Percentiles rank a stretch among this genome's conserved stretches.
These are phyloP conservation scores for Scortum barcoo DNA, from an alignment of 2,113 vertebrate species.

Conservation along the genomic window DNA sequence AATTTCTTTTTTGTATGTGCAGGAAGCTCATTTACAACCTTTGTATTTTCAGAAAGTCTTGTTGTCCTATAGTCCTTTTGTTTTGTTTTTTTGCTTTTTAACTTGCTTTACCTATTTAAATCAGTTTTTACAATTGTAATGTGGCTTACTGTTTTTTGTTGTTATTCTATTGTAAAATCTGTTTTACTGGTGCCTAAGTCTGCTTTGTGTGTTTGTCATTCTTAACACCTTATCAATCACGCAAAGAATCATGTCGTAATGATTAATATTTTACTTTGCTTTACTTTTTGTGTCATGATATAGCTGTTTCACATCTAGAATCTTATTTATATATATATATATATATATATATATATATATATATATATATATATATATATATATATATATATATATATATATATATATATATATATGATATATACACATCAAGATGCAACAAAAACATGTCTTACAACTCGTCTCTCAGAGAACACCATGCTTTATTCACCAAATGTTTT, in stretches of 20 bases:
- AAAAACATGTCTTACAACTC: too few relatives aligned
- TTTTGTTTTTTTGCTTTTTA: neutral
- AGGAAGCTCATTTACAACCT: neutral
- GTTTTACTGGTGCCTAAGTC: neutral
- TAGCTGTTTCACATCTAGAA: constrained; percentile 15
- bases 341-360: too few relatives aligned
- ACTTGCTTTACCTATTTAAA: neutral
- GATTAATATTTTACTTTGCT: too few relatives aligned
- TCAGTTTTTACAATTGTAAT: neutral
- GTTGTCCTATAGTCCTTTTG: neutral
- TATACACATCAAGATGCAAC: too few relatives aligned
- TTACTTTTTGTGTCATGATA: neutral
- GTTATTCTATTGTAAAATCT: neutral
- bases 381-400: too few relatives aligned
- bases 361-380: too few relatives aligned
- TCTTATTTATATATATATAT: too few relatives aligned
- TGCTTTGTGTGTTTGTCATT: constrained; percentile 15
- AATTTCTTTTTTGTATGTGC: neutral
- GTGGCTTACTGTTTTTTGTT: neutral
- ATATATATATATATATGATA: too few relatives aligned
- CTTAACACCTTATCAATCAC: too few relatives aligned
- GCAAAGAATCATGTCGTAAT: too few relatives aligned
- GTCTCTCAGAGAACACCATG: neutral
- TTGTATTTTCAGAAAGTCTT: neutral
- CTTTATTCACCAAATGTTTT: neutral